These are phyloP conservation scores for Montifringilla adamsi DNA, from an alignment of 2,113 vertebrate genomes.

Conservation along the genomic window DNA sequence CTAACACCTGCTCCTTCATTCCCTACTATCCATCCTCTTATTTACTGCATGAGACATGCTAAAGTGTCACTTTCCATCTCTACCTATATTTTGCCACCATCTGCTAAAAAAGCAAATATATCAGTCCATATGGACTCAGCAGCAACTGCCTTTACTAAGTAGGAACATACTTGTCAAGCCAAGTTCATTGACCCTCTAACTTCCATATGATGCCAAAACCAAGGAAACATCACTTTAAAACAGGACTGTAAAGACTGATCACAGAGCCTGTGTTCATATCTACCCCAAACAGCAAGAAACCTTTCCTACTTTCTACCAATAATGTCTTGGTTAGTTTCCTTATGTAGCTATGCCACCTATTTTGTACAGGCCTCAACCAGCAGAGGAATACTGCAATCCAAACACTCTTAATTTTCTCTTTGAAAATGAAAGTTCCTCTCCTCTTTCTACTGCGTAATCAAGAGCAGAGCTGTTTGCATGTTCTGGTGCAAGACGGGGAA, in stretches of 20 bases:
- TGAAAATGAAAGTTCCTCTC: not conserved
- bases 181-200: not conserved
- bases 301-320: not conserved
- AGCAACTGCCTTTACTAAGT: not conserved
- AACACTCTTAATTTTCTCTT: not conserved
- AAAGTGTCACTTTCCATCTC: not conserved
- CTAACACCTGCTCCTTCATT: not conserved
- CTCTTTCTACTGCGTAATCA: not conserved
- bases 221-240: not conserved
- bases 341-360: not conserved
- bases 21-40: not conserved
- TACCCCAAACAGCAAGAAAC: not conserved
- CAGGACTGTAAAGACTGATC: not conserved
- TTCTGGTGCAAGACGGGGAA: not conserved
- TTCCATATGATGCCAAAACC: not conserved
- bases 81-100: not conserved
- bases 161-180: not conserved
- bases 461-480: not conserved
- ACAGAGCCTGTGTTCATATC: not conserved
- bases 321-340: not conserved
- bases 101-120: not conserved
- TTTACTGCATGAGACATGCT: not conserved
- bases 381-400: not conserved
- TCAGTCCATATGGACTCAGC: not conserved
- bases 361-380: not conserved